Evolutionary conservation across 2,888 invertebrate genomes (phyloP).

Genomic region (Polia nebulosa): DNA sequence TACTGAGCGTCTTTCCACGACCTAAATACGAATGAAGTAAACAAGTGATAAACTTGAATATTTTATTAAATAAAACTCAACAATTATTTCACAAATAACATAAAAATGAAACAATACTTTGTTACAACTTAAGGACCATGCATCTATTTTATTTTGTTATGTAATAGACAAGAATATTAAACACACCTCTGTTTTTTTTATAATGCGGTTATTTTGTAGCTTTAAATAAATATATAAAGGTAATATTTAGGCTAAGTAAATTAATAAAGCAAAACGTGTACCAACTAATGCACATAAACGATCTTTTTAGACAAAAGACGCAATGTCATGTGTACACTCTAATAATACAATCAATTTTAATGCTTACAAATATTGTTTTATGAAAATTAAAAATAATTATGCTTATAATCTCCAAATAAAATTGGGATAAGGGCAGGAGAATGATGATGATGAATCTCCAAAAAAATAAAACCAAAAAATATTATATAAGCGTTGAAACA

Average conservation of each 20-base stretch:
- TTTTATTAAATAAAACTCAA: constrained; percentile 90
- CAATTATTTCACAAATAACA: constrained; percentile 86
- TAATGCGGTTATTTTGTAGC: constrained; percentile 58
- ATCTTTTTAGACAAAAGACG: constrained; percentile 82
- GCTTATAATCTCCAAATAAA: constrained; percentile 21
- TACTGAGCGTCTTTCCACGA: constrained; percentile 1
- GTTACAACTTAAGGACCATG: constrained; percentile 79
- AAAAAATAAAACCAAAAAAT: constrained; percentile 29
- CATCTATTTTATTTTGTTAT: constrained; percentile 68
- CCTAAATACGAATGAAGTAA: constrained; percentile 38
- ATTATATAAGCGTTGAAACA: constrained; percentile 40
- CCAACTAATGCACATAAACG: constrained; percentile 76
- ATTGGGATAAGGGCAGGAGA: too few species aligned
- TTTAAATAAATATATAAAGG: constrained; percentile 55
- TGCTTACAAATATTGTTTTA: constrained; percentile 51
- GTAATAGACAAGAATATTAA: constrained; percentile 68
- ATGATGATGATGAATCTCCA: too few species aligned
- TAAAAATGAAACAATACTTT: constrained; percentile 77
- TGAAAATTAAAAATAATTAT: constrained; percentile 47
- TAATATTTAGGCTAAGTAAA: constrained; percentile 58
- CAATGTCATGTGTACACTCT: constrained; percentile 79
- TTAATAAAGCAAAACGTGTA: constrained; percentile 72
- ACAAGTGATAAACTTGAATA: constrained; percentile 71
- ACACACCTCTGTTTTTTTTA: constrained; percentile 67
- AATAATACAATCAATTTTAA: constrained; percentile 51